These are phyloP conservation scores for Pelagia noctiluca DNA, from an alignment of 30 jellyfish, hydroid and myxozoan species.

Conservation along the genomic window DNA sequence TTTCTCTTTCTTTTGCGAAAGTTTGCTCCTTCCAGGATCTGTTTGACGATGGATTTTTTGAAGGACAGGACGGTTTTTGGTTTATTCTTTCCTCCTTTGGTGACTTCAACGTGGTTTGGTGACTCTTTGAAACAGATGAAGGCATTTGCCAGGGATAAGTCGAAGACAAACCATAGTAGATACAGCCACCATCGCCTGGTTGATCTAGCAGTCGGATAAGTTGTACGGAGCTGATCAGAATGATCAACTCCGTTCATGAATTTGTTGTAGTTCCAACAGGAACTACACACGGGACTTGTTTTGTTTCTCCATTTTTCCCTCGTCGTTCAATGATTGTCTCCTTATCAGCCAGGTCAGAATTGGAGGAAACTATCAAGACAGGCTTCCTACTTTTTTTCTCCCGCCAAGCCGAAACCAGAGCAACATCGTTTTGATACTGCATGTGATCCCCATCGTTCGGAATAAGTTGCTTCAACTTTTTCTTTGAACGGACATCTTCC, in stretches of 20 bases:
- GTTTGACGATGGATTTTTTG: too few species aligned
- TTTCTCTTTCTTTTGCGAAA: too few species aligned
- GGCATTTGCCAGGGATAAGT: slow-evolving; percentile 8
- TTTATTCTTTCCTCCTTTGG: too few species aligned
- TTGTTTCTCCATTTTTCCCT: not conserved
- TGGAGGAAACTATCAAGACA: not conserved
- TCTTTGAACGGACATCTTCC: slow-evolving; percentile 3
- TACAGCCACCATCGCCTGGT: slow-evolving; percentile 27
- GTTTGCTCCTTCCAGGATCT: too few species aligned
- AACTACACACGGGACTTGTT: not conserved
- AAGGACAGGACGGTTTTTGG: too few species aligned
- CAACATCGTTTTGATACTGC: slow-evolving; percentile 2
- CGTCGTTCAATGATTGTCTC: not conserved
- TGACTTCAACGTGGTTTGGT: slow-evolving; percentile 15
- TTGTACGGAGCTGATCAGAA: slow-evolving; percentile 18
- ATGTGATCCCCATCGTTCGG: not conserved
- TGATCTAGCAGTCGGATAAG: slow-evolving; percentile 3
- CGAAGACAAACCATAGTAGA: not conserved
- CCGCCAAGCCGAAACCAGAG: slow-evolving; percentile 11
- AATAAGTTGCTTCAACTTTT: slow-evolving; percentile 1
- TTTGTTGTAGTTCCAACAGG: not conserved
- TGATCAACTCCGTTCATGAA: not conserved
- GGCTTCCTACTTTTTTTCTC: not conserved
- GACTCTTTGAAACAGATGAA: slow-evolving; percentile 3
- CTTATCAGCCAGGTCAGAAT: slow-evolving; percentile 13